Percentiles rank a stretch among this genome's conserved stretches.
Conservation (phyloP, 2,113 vertebrate genomes). For the Cyphomyrus discorhynchus region DNA sequence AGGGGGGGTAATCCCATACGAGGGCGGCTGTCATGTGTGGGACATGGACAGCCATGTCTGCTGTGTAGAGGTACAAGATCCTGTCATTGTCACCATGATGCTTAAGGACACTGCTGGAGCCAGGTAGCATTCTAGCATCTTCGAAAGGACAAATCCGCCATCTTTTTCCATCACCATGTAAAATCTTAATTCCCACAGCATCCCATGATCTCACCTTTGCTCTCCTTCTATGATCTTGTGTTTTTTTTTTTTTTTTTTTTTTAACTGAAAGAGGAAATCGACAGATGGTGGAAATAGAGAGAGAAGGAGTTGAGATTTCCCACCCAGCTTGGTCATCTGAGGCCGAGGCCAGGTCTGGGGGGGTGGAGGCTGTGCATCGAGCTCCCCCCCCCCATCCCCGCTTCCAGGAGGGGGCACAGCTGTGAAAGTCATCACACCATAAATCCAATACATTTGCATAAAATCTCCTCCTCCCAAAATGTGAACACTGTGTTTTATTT, state of each 20-base stretch:
- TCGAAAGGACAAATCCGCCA: not conserved
- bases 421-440: slow-evolving; percentile 15
- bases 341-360: not conserved
- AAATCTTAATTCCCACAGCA: not conserved
- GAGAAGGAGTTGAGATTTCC: not conserved
- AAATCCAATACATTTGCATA: slow-evolving; percentile 21
- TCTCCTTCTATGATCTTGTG: no score
- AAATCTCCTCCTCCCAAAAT: slow-evolving; percentile 9
- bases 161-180: not conserved
- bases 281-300: not conserved
- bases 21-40: not conserved
- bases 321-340: not conserved
- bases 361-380: not conserved
- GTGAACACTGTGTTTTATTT: slow-evolving; percentile 21
- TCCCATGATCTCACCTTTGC: not conserved
- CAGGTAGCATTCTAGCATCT: not conserved
- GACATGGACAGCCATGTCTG: not conserved
- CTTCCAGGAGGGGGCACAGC: slow-evolving; percentile 18
- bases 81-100: not conserved
- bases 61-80: not conserved
- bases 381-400: not conserved
- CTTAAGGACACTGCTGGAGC: not conserved
- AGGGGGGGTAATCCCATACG: not conserved
- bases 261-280: not conserved
- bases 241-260: not conserved